A percentile compares a stretch with the other conserved stretches of the same genome.
Evolutionary conservation across 1,140 invertebrate species (phyloP).

Genomic region (Drosophila ironensis): DNA sequence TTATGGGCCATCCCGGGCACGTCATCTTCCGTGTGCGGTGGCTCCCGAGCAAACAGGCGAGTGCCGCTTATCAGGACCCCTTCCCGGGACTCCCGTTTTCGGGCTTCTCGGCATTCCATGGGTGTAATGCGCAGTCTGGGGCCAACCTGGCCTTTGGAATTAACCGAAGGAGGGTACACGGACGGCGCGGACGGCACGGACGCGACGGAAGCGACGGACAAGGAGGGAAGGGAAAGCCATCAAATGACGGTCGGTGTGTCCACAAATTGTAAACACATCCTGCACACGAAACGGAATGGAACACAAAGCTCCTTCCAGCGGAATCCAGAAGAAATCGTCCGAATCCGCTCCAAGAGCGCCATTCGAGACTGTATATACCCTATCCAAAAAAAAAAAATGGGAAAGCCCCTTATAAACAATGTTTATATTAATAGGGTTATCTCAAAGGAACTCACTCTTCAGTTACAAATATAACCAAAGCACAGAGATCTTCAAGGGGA

Average conservation of each 20-base stretch:
- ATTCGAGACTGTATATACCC: background rate
- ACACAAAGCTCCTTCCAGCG: constrained; percentile 3
- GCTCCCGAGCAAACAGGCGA: constrained; percentile 40
- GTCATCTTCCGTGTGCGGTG: constrained; percentile 49
- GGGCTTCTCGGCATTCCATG: no score
- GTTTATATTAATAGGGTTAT: no score
- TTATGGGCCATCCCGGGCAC: constrained; percentile 45
- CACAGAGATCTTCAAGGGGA: no score
- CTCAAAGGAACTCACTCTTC: no score
- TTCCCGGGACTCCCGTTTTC: background rate
- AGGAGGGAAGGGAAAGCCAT: constrained; percentile 33
- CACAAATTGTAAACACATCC: constrained; percentile 80
- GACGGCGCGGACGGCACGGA: constrained; percentile 5
- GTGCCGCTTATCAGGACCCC: constrained; percentile 30
- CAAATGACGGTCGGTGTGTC: constrained; percentile 77
- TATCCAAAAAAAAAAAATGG: constrained; percentile 11
- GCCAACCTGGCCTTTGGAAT: constrained; percentile 54
- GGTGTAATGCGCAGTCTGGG: constrained; percentile 34
- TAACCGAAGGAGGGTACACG: constrained; percentile 26
- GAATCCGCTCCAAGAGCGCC: constrained; percentile 29
- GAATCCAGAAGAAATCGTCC: constrained; percentile 24
- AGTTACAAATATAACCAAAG: no score
- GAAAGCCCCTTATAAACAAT: no score
- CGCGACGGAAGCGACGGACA: constrained; percentile 30
- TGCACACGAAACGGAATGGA: constrained; percentile 66